phyloP scores from a whole-genome alignment of 2,113 vertebrate genomes.

The Collichthys lucidus region DNA sequence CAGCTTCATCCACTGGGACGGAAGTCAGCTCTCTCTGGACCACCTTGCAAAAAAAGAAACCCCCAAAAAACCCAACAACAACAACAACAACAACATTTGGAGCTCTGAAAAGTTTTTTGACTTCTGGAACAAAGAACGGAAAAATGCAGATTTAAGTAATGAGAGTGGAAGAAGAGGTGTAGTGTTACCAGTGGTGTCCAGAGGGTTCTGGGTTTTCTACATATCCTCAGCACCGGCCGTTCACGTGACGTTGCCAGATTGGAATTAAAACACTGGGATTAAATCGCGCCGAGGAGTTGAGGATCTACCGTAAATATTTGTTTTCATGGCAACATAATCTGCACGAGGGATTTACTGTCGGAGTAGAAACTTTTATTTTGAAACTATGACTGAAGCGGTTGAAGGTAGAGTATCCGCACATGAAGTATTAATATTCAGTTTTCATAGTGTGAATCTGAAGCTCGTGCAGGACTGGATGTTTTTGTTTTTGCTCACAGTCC shows the following conservation, averaged over 20 bases:
- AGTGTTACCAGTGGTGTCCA: slow-evolving; percentile 1
- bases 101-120: slow-evolving; percentile 16
- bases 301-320: slow-evolving; percentile 28
- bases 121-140: not conserved
- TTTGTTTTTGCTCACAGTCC: slow-evolving; percentile 36
- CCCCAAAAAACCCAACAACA: too few species aligned
- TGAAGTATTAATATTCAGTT: not conserved
- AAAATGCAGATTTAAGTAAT: slow-evolving; percentile 16
- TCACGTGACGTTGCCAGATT: not conserved
- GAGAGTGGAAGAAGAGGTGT: slow-evolving; percentile 24
- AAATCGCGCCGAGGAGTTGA: slow-evolving; percentile 13
- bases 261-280: slow-evolving; percentile 55
- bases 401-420: slow-evolving; percentile 70
- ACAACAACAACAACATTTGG: not conserved
- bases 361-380: slow-evolving; percentile 19
- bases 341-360: slow-evolving; percentile 43
- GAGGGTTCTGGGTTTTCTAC: not conserved
- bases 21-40: slow-evolving; percentile 26
- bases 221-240: not conserved
- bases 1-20: slow-evolving; percentile 39
- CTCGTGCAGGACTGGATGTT: not conserved
- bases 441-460: too few species aligned
- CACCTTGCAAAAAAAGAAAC: not conserved
- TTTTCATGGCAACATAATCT: slow-evolving; percentile 62
- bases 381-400: slow-evolving; percentile 69